These are phyloP conservation scores for Stictonetta naevosa DNA, from an alignment of 2,113 vertebrate genomes.

Conservation along the genomic window DNA sequence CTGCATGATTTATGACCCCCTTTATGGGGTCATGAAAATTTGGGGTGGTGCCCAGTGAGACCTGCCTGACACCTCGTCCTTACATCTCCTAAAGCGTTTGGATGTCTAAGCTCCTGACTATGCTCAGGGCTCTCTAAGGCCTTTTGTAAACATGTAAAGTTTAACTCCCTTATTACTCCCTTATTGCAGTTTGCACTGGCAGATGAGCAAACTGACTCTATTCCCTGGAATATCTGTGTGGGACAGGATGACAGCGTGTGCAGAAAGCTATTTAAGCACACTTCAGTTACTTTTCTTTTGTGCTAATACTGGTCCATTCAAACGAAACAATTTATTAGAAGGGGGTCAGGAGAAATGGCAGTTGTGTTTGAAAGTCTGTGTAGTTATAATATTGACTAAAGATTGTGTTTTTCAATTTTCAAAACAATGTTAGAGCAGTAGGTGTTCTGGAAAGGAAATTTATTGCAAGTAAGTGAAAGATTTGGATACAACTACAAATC, in stretches of 20 bases:
- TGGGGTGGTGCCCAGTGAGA: background rate
- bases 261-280: rapidly evolving
- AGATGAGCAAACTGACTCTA: background rate
- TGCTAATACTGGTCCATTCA: rapidly evolving
- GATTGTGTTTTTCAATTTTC: rapidly evolving
- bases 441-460: background rate
- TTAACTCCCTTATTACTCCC: background rate
- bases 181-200: background rate
- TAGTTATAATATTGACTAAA: background rate
- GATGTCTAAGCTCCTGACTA: background rate
- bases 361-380: background rate
- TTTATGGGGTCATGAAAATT: no score
- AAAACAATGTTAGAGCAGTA: background rate
- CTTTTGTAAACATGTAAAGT: no score
- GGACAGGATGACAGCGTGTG: rapidly evolving
- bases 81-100: background rate
- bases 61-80: background rate
- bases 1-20: no score
- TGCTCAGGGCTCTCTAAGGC: no score
- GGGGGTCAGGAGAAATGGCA: rapidly evolving
- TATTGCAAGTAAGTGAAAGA: background rate
- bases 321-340: rapidly evolving
- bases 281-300: rapidly evolving
- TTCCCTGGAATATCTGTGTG: rapidly evolving
- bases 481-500: background rate